These are phyloP conservation scores for Diloba caeruleocephala DNA, from an alignment of 2,888 invertebrate genomes.

Conservation along the genomic window DNA sequence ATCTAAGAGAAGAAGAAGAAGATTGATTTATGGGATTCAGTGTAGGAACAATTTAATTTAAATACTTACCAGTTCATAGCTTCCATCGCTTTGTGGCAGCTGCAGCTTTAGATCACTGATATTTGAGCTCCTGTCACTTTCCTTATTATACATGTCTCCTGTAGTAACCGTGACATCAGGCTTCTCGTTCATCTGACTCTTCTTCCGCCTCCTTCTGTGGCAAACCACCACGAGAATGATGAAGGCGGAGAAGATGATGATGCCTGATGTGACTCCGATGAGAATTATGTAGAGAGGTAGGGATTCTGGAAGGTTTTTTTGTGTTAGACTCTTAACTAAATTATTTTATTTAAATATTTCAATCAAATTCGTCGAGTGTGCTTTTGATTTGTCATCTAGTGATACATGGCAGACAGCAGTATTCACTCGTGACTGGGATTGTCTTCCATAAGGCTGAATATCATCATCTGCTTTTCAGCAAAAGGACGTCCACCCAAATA, in stretches of 20 bases:
- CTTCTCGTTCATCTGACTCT: conserved; percentile 86
- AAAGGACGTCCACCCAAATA: too few species aligned
- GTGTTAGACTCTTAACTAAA: neutral
- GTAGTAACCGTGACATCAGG: conserved; percentile 87
- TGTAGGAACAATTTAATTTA: neutral
- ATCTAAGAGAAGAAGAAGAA: too few species aligned
- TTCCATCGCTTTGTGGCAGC: conserved; percentile 94
- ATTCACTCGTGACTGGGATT: too few species aligned
- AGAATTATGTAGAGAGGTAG: conserved; percentile 95
- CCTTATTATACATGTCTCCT: conserved; percentile 89
- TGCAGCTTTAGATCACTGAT: conserved; percentile 97
- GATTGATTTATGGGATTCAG: too few species aligned
- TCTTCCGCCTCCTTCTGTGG: conserved; percentile 90
- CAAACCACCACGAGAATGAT: conserved; percentile 95
- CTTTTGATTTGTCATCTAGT: too few species aligned
- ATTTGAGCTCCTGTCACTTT: conserved; percentile 97
- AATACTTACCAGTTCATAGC: conserved; percentile 91
- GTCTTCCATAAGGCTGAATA: too few species aligned
- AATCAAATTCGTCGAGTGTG: too few species aligned
- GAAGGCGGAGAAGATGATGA: conserved; percentile 95
- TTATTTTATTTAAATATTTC: too few species aligned
- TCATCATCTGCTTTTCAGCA: too few species aligned
- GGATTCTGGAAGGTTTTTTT: conserved; percentile 87
- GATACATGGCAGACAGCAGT: too few species aligned
- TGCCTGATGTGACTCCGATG: conserved; percentile 94